phyloP scores from a whole-genome alignment of 1,140 invertebrate species.

The Neodiprion lecontei region DNA sequence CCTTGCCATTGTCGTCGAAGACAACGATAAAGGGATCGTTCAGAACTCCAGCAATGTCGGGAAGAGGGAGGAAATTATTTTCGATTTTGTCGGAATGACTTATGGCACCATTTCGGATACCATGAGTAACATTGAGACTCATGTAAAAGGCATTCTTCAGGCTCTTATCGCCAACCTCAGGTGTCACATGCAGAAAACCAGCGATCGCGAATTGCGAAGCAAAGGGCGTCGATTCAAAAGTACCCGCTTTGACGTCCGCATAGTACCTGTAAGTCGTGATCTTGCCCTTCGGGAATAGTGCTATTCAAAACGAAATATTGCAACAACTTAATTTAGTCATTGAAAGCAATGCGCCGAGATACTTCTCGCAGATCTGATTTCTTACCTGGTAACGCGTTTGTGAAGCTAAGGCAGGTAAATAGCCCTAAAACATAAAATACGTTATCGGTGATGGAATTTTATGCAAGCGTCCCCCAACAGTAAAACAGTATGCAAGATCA shows the following conservation, averaged over 20 bases:
- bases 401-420: background rate
- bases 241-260: slow-evolving; percentile 46
- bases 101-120: slow-evolving; percentile 45
- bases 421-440: background rate
- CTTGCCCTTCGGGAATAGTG: slow-evolving; percentile 45
- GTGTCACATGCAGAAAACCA: slow-evolving; percentile 45
- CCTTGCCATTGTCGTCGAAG: slow-evolving; percentile 40
- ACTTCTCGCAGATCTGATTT: background rate
- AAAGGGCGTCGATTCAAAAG: slow-evolving; percentile 43
- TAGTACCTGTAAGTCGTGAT: slow-evolving; percentile 52
- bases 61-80: slow-evolving; percentile 22
- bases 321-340: background rate
- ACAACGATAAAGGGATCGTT: slow-evolving; percentile 47
- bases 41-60: slow-evolving; percentile 34
- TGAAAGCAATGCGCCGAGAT: background rate
- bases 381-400: background rate
- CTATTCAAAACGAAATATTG: slow-evolving; percentile 25
- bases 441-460: background rate
- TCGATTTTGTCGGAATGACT: slow-evolving; percentile 13
- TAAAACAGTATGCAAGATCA: too few species aligned
- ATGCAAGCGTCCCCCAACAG: background rate
- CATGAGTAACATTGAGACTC: slow-evolving; percentile 46
- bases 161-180: slow-evolving; percentile 30
- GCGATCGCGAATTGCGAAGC: slow-evolving; percentile 48
- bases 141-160: slow-evolving; percentile 41